Percentiles rank a stretch among this genome's conserved stretches.
Evolutionary conservation across 2,113 vertebrate species (phyloP).

Genomic region (Lipophrys pholis): DNA sequence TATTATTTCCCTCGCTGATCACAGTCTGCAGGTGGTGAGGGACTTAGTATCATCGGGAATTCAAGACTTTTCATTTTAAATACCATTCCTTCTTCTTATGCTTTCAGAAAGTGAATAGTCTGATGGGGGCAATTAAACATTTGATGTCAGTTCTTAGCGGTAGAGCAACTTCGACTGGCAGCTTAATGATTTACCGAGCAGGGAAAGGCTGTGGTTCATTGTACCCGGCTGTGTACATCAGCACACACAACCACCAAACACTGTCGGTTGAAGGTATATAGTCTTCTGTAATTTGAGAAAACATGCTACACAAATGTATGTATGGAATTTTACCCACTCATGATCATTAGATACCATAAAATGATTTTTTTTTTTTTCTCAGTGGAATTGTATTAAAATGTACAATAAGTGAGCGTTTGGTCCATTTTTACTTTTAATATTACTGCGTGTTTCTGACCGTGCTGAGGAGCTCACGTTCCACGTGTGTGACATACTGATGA

Average conservation of each 20-base stretch:
- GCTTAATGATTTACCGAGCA: not conserved
- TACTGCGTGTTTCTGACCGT: too few species aligned
- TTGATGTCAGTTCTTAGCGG: not conserved
- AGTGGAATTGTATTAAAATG: too few species aligned
- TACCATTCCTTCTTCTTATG: not conserved
- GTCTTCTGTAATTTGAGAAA: slow-evolving; percentile 22
- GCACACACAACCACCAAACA: not conserved
- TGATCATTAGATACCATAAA: too few species aligned
- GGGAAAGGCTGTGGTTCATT: not conserved
- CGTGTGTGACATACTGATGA: too few species aligned
- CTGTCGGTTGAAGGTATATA: slow-evolving; percentile 15
- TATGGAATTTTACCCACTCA: too few species aligned
- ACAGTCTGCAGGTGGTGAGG: not conserved
- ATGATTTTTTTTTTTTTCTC: too few species aligned
- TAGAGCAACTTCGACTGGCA: not conserved
- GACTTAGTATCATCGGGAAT: not conserved
- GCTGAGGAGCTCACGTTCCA: too few species aligned
- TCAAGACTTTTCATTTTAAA: not conserved
- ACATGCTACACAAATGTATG: not conserved
- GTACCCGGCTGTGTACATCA: not conserved
- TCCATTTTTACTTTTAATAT: too few species aligned
- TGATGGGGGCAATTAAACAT: not conserved
- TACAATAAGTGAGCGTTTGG: too few species aligned
- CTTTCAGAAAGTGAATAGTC: too few species aligned
- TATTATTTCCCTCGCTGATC: slow-evolving; percentile 3